Percentiles rank a stretch among this genome's conserved stretches.
phyloP scores from a whole-genome alignment of 2,113 vertebrate genomes.

The Lepus timidus region DNA sequence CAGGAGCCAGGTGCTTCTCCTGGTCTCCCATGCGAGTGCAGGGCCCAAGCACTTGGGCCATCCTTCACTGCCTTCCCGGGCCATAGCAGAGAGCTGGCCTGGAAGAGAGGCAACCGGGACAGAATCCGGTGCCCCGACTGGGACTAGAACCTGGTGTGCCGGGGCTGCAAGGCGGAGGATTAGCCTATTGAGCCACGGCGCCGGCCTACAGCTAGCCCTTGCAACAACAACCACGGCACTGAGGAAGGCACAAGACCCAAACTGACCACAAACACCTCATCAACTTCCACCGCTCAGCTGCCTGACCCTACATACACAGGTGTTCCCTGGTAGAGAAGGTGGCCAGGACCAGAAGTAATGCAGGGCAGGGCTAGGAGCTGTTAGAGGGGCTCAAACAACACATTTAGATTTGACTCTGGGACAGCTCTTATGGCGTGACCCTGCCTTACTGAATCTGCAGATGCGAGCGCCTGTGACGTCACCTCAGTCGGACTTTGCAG shows the following conservation, averaged over 20 bases:
- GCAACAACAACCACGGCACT: background rate
- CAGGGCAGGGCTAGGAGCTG: background rate
- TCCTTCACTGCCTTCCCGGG: no score
- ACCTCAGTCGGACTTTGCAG: background rate
- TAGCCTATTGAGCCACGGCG: no score
- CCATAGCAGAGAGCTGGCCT: no score
- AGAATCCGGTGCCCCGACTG: no score
- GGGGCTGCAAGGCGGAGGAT: no score
- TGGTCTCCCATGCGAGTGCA: no score
- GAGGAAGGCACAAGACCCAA: background rate
- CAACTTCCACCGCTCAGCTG: background rate
- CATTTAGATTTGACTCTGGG: background rate
- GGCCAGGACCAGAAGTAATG: no score
- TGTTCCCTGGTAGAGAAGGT: background rate
- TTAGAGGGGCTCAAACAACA: background rate
- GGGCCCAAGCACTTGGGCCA: no score
- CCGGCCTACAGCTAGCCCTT: background rate
- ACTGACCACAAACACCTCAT: background rate
- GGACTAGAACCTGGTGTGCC: no score
- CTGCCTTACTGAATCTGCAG: background rate
- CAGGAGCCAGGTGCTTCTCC: no score
- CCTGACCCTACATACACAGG: background rate
- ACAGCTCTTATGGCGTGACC: background rate
- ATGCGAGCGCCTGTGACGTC: background rate
- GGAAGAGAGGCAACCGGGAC: no score